Percentiles rank a stretch among this genome's conserved stretches.
phyloP scores from a whole-genome alignment of 2,888 invertebrate genomes.

The Cinara cedri region DNA sequence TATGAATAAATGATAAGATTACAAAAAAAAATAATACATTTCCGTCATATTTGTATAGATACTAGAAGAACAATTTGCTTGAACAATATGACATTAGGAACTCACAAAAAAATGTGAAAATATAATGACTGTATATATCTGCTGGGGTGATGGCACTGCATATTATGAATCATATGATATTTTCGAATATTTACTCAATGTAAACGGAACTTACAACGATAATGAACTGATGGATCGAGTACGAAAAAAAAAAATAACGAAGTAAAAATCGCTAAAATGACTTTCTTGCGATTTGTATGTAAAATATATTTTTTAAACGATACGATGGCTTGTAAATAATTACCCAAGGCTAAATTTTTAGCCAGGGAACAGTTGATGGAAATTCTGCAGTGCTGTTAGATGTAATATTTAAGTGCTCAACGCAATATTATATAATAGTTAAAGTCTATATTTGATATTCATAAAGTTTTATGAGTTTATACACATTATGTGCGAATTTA shows the following conservation, averaged over 20 bases:
- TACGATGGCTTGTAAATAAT: neutral
- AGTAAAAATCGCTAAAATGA: neutral
- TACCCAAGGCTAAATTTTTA: neutral
- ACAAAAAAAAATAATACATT: neutral
- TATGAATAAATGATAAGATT: slow-evolving; percentile 25
- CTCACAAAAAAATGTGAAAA: neutral
- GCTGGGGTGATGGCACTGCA: too few relatives aligned
- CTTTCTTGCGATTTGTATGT: neutral
- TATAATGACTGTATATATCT: slow-evolving; percentile 12
- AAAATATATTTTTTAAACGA: neutral
- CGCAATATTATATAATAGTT: too few relatives aligned
- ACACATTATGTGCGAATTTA: too few relatives aligned
- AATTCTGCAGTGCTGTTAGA: too few relatives aligned
- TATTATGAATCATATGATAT: neutral
- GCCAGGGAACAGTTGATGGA: too few relatives aligned
- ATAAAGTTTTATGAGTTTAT: too few relatives aligned
- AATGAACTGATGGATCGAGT: neutral
- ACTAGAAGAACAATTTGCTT: slow-evolving; percentile 15
- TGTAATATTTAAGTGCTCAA: too few relatives aligned
- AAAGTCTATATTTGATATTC: too few relatives aligned
- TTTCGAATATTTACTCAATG: slow-evolving; percentile 4
- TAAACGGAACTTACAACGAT: neutral
- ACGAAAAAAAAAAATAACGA: neutral
- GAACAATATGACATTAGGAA: neutral
- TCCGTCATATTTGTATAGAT: neutral